phyloP scores from a whole-genome alignment of 2,113 vertebrate genomes.

The Paradisaea rubra region DNA sequence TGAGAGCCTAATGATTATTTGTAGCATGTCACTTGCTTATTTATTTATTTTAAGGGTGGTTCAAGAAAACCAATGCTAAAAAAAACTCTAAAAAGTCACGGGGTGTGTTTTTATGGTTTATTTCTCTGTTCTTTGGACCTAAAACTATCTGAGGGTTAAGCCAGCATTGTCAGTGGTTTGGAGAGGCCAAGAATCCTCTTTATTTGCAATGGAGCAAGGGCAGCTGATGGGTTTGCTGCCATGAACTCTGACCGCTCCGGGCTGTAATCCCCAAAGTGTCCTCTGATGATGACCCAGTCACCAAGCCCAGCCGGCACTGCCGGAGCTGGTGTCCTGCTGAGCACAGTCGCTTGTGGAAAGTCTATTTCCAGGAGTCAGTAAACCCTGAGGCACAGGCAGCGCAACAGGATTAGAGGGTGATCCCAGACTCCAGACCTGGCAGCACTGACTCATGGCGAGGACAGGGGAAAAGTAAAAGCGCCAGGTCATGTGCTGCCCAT shows the following conservation, averaged over 20 bases:
- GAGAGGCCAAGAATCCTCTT: not conserved
- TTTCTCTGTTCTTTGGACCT: not conserved
- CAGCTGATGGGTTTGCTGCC: not conserved
- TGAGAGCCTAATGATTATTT: not conserved
- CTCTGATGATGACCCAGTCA: not conserved
- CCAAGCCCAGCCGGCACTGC: not conserved
- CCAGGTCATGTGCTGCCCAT: not conserved
- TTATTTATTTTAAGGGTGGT: not conserved
- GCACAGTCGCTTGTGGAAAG: not conserved
- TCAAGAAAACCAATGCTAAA: not conserved
- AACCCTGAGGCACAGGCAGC: not conserved
- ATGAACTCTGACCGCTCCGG: not conserved
- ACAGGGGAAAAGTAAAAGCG: not conserved
- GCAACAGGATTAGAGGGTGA: not conserved
- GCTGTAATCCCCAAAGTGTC: not conserved
- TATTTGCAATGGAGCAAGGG: not conserved
- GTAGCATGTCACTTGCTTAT: not conserved
- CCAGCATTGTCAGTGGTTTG: not conserved
- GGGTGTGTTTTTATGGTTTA: not conserved
- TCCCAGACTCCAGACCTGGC: not conserved
- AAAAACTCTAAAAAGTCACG: not conserved
- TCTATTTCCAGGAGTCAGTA: not conserved
- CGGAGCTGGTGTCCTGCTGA: not conserved
- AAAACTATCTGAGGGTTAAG: not conserved
- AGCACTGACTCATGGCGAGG: not conserved